Evolutionary conservation across 2,113 vertebrate species (phyloP).

Genomic region (Eubucco bourcierii): DNA sequence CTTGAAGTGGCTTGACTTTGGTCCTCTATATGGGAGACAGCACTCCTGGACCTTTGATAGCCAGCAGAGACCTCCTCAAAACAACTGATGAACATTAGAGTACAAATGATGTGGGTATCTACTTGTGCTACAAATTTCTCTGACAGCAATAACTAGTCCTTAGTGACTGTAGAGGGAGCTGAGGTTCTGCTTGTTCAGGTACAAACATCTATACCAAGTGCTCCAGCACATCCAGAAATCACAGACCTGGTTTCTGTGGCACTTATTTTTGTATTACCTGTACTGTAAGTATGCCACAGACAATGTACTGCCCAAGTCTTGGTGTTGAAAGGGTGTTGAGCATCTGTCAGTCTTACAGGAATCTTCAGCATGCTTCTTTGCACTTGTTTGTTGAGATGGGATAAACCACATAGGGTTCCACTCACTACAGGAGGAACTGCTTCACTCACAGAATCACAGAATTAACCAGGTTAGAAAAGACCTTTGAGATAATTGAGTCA

Average conservation of each 20-base stretch:
- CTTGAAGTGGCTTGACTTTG: neutral
- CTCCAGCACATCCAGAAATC: neutral
- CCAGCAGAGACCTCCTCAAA: neutral
- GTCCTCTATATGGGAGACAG: neutral
- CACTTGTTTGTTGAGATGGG: neutral
- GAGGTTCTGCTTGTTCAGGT: neutral
- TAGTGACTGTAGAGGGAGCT: neutral
- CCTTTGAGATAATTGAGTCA: too few species aligned
- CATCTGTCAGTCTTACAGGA: neutral
- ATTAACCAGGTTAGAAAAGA: too few species aligned
- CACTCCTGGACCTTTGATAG: neutral
- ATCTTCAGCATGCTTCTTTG: neutral
- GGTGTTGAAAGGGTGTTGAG: neutral
- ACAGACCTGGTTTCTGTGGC: neutral
- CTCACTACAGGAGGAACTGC: fast-evolving
- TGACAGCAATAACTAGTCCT: neutral
- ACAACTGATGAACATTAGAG: neutral
- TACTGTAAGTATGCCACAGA: neutral
- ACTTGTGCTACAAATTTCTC: neutral
- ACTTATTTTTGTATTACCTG: neutral
- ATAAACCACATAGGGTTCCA: neutral
- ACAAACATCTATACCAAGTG: neutral
- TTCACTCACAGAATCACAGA: neutral
- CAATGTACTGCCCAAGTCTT: neutral
- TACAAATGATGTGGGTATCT: neutral